Evolutionary conservation across 2,113 vertebrate genomes (phyloP), one percentile per base, ranked within the genome.

Genomic region (Pelecanoides urinatrix): DNA sequence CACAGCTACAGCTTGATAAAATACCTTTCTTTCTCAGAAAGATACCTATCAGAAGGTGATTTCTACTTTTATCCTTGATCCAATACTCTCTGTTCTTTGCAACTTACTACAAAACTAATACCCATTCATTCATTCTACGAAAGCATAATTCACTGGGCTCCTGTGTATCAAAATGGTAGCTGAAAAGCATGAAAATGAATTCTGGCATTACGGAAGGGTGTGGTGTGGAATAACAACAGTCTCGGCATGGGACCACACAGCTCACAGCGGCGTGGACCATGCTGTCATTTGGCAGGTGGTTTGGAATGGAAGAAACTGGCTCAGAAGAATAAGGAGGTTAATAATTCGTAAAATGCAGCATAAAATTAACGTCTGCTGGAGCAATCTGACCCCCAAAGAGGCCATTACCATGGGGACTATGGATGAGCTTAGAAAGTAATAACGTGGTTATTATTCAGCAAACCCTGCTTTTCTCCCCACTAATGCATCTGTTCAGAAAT

Each of bases 321-420:
- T 96, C 68, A 78, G 91, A 92, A 96, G 88, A 91, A 88, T 75
- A 66, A 95, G 80, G 82, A 95, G 77, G 68, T 94, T 96, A 90
- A 96, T 94, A 96, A 96, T 92, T 95, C 96, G 94, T 84, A 97
- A 97, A 97, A 94, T 7, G 2, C 82, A 95, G 83, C 91, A 79
- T 96, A 96, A 97, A 95, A 97, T 95, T 91, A 95, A 95, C 0
- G 44, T 92, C 95, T 96, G 88, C 62, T 95, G 80, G 78, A 96
- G 78, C 88, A 96, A 84, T 76, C 47, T 93, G 86, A 96, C 90
- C 81, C 72, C 63, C 81, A 93, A 93, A 94, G 85, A 95, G 62
- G 80, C 83, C 74, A 47, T 88, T 90, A 73, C 71, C 72, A 71
- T 38, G 70, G 95, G 75, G 87, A 97, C 93, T 92, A 65, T n/a